phyloP scores from a whole-genome alignment of 2,797 vertebrate genomes.

The Esox lucius region DNA sequence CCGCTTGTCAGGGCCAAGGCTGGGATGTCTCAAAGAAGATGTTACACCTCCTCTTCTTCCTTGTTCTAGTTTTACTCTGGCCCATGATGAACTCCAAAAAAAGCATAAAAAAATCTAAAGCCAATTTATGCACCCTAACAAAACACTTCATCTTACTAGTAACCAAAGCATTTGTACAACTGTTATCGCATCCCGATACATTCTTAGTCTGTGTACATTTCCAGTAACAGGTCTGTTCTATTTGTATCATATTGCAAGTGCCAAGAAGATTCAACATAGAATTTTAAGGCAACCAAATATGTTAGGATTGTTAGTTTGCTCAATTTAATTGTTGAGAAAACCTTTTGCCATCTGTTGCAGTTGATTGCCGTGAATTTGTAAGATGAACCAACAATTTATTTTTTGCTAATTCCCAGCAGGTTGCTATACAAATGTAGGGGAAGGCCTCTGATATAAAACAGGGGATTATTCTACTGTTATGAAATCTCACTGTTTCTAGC shows the following conservation, averaged over 20 bases:
- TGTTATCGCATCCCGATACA: neutral
- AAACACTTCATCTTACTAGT: neutral
- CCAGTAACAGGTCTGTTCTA: neutral
- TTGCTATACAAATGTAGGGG: too few relatives aligned
- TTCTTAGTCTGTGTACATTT: neutral
- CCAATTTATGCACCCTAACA: neutral
- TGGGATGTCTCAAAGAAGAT: conserved; percentile 3
- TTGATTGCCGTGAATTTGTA: too few relatives aligned
- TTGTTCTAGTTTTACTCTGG: neutral
- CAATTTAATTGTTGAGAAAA: too few relatives aligned
- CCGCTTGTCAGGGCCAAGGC: conserved; percentile 12
- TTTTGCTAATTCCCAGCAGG: too few relatives aligned
- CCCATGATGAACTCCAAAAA: neutral
- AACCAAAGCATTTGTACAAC: neutral
- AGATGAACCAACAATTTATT: too few relatives aligned
- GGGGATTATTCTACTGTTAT: too few relatives aligned
- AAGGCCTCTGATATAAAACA: too few relatives aligned
- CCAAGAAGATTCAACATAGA: too few relatives aligned
- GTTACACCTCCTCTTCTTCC: neutral
- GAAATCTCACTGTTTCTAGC: too few relatives aligned
- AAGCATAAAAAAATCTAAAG: conserved; percentile 2
- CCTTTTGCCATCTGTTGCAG: too few relatives aligned
- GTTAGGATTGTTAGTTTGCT: too few relatives aligned
- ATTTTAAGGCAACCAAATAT: too few relatives aligned
- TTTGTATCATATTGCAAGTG: neutral